Evolutionary conservation across 1,140 invertebrate species (phyloP).

Genomic region (Eubasilissa regina): DNA sequence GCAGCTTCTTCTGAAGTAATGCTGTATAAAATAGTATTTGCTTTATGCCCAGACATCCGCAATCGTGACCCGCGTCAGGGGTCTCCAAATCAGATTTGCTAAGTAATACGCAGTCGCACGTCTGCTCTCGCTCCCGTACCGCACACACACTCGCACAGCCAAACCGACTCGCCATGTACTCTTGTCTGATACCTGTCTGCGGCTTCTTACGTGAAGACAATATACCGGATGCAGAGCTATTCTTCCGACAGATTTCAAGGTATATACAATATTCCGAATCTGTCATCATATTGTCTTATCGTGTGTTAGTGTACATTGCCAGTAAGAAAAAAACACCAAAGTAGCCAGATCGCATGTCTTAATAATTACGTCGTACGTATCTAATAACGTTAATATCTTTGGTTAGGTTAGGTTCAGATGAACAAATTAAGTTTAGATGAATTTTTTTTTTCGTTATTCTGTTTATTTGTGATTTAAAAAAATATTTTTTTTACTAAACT

Average conservation of each 20-base stretch:
- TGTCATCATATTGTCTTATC: too few species aligned
- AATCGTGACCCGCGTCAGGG: slow-evolving; percentile 37
- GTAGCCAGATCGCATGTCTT: too few species aligned
- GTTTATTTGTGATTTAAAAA: too few species aligned
- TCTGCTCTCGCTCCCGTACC: not conserved
- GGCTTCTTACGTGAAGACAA: not conserved
- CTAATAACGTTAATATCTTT: too few species aligned
- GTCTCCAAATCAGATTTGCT: slow-evolving; percentile 39
- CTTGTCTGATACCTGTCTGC: not conserved
- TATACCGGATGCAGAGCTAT: not conserved
- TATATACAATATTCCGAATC: not conserved
- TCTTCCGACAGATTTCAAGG: not conserved
- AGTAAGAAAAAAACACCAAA: too few species aligned
- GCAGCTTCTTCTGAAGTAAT: slow-evolving; percentile 29
- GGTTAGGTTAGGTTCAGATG: too few species aligned
- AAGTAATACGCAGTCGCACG: slow-evolving; percentile 18
- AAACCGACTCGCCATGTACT: not conserved
- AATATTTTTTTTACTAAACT: too few species aligned
- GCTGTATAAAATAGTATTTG: slow-evolving; percentile 37
- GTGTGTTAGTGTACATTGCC: too few species aligned
- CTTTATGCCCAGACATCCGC: slow-evolving; percentile 29
- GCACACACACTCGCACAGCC: not conserved
- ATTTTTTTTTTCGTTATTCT: too few species aligned
- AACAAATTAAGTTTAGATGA: too few species aligned
- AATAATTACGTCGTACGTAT: too few species aligned